Evolutionary conservation across 2,797 vertebrate genomes (phyloP), one percentile per base, ranked within the genome.

Genomic region (Mormyrops boulengeri): DNA sequence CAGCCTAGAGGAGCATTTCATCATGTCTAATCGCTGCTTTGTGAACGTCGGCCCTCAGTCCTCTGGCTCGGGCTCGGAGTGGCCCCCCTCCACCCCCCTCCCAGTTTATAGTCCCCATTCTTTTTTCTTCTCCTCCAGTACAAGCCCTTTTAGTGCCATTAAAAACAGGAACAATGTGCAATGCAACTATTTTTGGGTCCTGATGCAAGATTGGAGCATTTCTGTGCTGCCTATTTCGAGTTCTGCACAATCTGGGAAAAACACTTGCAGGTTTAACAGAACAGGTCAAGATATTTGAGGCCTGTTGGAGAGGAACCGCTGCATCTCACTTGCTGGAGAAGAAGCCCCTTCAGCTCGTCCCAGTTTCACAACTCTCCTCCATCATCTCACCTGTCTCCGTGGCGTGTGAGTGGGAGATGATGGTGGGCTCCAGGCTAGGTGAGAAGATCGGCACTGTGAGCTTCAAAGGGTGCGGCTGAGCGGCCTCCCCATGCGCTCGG

Each of bases 1-100:
- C 91, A 41, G 60, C 14, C 30, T 53, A 62, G 26, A 92, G 93
- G 93, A 92, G 91, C 92, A 95, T 95, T 95, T 96, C 94, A 95
- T 96, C 95, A 95, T 93, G 92, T 94, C 93, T 95, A 96, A 96
- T 96, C 95, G 95, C 94, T 92, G 93, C 93, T 94, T 95, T 94
- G 94, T 95, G 95, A 93, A 94, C 93, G 92, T 89, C 90, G 87
- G 91, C 95, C 94, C 94, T 94, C 91, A 88, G 92, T 93, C 91
- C 34, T 85, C 89, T 34, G 89, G 89, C 91, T 92, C 89, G 92
- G 12, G 19, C 85, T 93, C 92, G 90, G 87, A 73, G 14, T 38
- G 12, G 4, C 30, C 66, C 66, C 66, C 30, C 66, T 3, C 89
- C 93, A 93, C 11, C 30, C 66, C 93, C 93, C 91, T 90, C 19